Percentiles rank a stretch among this genome's conserved stretches.
phyloP scores from a whole-genome alignment of 1,140 invertebrate species.

The Periplaneta americana region DNA sequence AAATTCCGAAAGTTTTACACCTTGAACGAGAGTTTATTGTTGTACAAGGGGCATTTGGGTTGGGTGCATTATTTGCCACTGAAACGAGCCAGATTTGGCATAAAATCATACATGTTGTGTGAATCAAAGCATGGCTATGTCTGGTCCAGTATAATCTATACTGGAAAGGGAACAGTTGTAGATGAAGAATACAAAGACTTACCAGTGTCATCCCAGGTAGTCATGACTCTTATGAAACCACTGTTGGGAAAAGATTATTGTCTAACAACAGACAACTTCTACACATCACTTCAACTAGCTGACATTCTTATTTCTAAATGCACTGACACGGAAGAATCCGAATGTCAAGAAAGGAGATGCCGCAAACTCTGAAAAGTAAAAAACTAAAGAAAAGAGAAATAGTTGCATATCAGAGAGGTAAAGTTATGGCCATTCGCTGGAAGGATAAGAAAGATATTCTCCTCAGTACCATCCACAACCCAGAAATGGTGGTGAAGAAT shows the following conservation, averaged over 20 bases:
- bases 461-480: too few species aligned
- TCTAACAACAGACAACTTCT: conserved; percentile 2
- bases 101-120: conserved; percentile 30
- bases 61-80: conserved; percentile 30
- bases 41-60: not conserved
- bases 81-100: conserved; percentile 31
- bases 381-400: conserved; percentile 9
- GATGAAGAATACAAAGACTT: conserved; percentile 12
- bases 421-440: not conserved
- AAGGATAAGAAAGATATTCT: too few species aligned
- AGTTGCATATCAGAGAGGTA: conserved; percentile 2
- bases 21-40: not conserved
- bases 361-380: too few species aligned
- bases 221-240: too few species aligned
- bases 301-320: conserved; percentile 5
- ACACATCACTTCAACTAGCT: conserved; percentile 6
- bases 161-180: conserved; percentile 20
- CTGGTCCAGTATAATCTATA: conserved; percentile 27
- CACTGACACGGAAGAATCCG: conserved; percentile 8
- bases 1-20: not conserved
- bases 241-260: not conserved
- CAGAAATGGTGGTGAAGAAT: not conserved
- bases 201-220: not conserved
- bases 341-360: conserved; percentile 7
- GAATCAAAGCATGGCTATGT: conserved; percentile 28